Conservation (phyloP, 2,797 vertebrate genomes). For the Cottoperca gobio region DNA sequence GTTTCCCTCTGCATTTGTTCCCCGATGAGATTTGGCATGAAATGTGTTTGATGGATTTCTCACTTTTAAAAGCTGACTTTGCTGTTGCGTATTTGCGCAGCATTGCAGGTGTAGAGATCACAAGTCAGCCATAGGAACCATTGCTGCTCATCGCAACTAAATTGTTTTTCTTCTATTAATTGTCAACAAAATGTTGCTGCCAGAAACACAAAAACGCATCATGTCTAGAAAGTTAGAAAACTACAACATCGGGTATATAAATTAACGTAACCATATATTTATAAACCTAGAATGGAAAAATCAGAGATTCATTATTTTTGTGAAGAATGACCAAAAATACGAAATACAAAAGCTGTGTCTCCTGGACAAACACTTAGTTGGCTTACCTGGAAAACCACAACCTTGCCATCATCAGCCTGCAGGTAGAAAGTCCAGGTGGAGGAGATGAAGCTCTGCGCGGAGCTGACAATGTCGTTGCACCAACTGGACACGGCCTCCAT, state of each 20-base stretch:
- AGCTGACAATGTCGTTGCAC: slow-evolving; percentile 95
- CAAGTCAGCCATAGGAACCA: not conserved
- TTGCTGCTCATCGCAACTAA: not conserved
- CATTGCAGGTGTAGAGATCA: not conserved
- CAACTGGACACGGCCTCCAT: slow-evolving; percentile 92
- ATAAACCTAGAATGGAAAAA: not conserved
- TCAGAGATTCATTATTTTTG: not conserved
- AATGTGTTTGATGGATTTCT: not conserved
- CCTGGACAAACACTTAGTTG: not conserved
- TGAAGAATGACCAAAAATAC: not conserved
- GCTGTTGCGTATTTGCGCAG: not conserved
- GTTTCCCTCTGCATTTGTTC: not conserved
- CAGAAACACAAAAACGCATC: slow-evolving; percentile 1
- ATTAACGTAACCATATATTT: not conserved
- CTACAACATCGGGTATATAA: not conserved
- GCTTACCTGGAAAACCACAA: slow-evolving; percentile 95
- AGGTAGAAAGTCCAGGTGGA: slow-evolving; percentile 99
- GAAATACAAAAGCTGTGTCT: not conserved
- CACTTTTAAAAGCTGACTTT: not conserved
- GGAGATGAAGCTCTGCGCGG: slow-evolving; percentile 96
- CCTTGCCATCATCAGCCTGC: slow-evolving; percentile 94
- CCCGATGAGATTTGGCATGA: not conserved
- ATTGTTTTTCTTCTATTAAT: not conserved
- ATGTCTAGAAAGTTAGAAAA: not conserved
- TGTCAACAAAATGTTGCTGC: not conserved